Conservation (phyloP, 2,888 invertebrate species). For the Mesorhabditis belari region DNA sequence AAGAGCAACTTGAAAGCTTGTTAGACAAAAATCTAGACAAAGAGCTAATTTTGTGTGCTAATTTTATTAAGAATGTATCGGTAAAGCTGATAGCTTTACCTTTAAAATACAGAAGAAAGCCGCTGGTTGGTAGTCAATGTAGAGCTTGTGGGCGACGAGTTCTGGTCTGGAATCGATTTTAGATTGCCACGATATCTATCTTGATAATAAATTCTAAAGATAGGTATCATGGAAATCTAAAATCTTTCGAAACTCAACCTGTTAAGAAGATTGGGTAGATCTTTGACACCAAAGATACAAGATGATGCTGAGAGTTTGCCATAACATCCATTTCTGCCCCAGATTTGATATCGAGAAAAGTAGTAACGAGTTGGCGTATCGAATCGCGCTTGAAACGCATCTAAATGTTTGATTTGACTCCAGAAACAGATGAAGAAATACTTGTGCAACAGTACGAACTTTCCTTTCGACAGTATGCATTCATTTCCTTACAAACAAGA, state of each 20-base stretch:
- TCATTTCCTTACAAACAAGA: too few relatives aligned
- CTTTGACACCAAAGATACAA: not conserved
- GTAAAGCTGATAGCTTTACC: slow-evolving; percentile 6
- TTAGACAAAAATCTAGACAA: too few relatives aligned
- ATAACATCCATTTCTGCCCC: slow-evolving; percentile 21
- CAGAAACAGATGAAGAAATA: too few relatives aligned
- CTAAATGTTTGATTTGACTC: too few relatives aligned
- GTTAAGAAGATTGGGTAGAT: not conserved
- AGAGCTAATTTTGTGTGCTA: too few relatives aligned
- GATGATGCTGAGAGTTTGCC: slow-evolving; percentile 7
- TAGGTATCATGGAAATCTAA: too few relatives aligned
- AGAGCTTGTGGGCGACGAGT: slow-evolving; percentile 29
- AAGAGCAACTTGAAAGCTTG: not conserved
- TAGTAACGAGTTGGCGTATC: slow-evolving; percentile 7
- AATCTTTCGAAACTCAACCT: not conserved
- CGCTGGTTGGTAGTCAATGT: slow-evolving; percentile 26
- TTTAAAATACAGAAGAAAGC: slow-evolving; percentile 30
- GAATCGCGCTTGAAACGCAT: too few relatives aligned
- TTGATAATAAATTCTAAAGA: too few relatives aligned
- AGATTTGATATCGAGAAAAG: slow-evolving; percentile 28
- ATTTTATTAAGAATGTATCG: too few relatives aligned
- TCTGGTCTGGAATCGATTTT: slow-evolving; percentile 15
- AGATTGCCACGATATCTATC: too few relatives aligned
- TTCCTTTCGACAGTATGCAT: too few relatives aligned
- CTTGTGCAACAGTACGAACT: too few relatives aligned